These are phyloP conservation scores for Neoscelio sp. DNA, from an alignment of 2,888 invertebrate species.

Conservation along the genomic window DNA sequence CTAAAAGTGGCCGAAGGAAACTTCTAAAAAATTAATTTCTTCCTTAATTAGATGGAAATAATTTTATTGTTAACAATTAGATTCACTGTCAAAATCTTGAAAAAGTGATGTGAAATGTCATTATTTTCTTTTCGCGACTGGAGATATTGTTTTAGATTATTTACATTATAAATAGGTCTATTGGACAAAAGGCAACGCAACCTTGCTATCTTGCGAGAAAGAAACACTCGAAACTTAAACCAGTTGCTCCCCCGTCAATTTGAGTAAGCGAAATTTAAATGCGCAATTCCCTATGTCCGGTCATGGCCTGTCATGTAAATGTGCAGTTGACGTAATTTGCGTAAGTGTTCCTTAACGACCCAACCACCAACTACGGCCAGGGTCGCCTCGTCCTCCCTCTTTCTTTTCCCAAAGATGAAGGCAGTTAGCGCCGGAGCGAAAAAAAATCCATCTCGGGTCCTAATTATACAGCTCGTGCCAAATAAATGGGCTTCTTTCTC, in stretches of 20 bases:
- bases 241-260: conserved; percentile 22
- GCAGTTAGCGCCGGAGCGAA: conserved; percentile 18
- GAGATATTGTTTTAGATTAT: no score
- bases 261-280: conserved; percentile 6
- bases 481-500: conserved; percentile 79
- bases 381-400: not conserved
- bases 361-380: not conserved
- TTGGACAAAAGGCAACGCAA: no score
- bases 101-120: no score
- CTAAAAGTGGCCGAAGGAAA: conserved; percentile 5
- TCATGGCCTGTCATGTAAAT: not conserved
- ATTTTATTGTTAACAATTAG: no score
- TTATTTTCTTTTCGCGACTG: no score
- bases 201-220: no score
- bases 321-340: conserved; percentile 49
- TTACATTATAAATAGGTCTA: no score
- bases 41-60: no score
- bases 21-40: conserved; percentile 22
- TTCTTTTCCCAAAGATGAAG: conserved; percentile 17
- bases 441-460: conserved; percentile 65
- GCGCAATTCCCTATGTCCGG: not conserved
- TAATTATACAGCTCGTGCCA: conserved; percentile 82
- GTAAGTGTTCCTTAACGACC: conserved; percentile 60
- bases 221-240: no score
- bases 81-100: no score